Conservation (phyloP, 2,797 vertebrate genomes). For the Gymnopithys bicolor region DNA sequence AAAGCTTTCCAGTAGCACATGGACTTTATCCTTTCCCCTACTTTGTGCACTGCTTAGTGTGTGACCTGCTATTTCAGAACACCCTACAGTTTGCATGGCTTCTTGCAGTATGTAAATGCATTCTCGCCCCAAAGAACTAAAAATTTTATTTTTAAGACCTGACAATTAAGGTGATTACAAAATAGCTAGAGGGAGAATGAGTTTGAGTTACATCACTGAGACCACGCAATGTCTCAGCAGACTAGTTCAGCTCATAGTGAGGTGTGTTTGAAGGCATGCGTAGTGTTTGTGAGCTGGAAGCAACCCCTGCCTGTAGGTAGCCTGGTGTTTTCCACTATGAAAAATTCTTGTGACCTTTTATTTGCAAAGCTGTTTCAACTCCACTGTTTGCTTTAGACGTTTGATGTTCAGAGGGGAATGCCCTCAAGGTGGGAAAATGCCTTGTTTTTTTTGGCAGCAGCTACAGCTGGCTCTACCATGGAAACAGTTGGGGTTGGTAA, state of each 20-base stretch:
- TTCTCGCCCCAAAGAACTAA: neutral
- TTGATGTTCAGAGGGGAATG: conserved; percentile 69
- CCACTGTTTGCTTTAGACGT: conserved; percentile 60
- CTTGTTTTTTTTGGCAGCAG: conserved; percentile 64
- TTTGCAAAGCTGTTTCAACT: conserved; percentile 60
- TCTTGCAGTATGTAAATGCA: neutral
- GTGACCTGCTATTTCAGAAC: neutral
- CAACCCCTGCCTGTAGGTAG: neutral
- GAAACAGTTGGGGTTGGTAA: conserved; percentile 27
- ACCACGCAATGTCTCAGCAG: neutral
- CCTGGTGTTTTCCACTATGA: conserved; percentile 57
- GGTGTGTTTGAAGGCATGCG: neutral
- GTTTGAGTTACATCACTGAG: conserved; percentile 3
- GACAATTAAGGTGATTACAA: conserved; percentile 41
- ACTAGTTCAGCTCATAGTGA: neutral
- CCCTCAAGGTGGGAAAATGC: conserved; percentile 65
- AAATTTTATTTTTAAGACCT: conserved; percentile 22
- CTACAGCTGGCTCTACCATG: neutral
- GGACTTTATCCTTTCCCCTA: conserved; percentile 55
- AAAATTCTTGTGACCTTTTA: conserved; percentile 59
- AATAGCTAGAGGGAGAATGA: conserved; percentile 15
- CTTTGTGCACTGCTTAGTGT: neutral
- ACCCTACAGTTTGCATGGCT: neutral
- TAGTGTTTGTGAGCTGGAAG: conserved; percentile 10
- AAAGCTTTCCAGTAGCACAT: neutral